Conservation (phyloP, 2,113 vertebrate species). For the Crotalus helleri region DNA sequence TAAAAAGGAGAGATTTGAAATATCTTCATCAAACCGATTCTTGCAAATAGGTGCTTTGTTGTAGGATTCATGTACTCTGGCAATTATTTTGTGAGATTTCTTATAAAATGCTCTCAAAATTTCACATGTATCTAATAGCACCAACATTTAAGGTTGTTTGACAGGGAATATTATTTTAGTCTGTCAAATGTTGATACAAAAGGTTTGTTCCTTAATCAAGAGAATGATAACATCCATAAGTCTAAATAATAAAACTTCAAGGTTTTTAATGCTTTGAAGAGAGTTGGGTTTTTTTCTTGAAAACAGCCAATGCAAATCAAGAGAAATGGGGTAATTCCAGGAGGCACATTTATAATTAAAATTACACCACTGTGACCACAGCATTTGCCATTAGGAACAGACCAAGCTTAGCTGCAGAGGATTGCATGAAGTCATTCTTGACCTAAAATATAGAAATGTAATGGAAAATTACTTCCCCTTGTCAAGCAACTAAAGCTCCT, state of each 20-base stretch:
- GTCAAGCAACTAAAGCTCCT: neutral
- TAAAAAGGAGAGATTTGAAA: neutral
- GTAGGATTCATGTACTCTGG: neutral
- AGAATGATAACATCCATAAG: neutral
- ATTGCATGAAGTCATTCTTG: neutral
- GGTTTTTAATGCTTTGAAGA: neutral
- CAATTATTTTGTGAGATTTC: neutral
- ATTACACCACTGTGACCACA: neutral
- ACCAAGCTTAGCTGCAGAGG: neutral
- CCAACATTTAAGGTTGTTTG: neutral
- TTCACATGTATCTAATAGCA: neutral
- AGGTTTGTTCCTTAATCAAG: neutral
- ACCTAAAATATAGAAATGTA: neutral
- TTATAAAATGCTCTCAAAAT: neutral
- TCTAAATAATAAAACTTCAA: neutral
- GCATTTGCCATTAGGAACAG: neutral
- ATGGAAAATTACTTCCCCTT: neutral
- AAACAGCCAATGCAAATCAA: neutral
- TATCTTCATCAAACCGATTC: neutral
- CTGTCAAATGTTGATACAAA: neutral
- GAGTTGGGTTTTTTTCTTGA: neutral
- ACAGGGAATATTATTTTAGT: neutral
- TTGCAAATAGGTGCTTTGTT: neutral
- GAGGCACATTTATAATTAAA: neutral
- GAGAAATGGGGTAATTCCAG: neutral